Evolutionary conservation across 2,888 invertebrate genomes (phyloP).

Genomic region (Lasioglossum marginatum): DNA sequence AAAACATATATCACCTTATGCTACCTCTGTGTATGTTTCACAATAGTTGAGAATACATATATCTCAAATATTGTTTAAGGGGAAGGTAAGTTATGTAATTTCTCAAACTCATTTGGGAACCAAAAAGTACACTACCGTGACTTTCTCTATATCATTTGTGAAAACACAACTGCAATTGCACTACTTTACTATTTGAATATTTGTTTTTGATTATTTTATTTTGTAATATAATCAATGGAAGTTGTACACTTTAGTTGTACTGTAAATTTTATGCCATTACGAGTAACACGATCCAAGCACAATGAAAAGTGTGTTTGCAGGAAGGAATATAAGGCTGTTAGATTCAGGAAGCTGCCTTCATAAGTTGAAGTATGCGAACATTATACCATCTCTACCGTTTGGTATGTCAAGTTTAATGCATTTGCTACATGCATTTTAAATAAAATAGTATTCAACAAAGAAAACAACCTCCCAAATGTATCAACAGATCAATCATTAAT

Average conservation of each 20-base stretch:
- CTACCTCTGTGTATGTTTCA: constrained; percentile 76
- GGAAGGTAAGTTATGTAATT: constrained; percentile 59
- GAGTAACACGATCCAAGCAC: constrained; percentile 67
- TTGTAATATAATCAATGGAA: constrained; percentile 19
- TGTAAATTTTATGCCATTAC: constrained; percentile 36
- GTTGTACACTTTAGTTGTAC: constrained; percentile 30
- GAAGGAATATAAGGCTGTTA: constrained; percentile 84
- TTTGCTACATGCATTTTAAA: constrained; percentile 2
- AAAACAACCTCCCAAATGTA: constrained; percentile 84
- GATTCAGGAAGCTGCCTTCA: constrained; percentile 84
- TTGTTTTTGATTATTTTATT: constrained; percentile 30
- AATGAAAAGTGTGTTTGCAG: constrained; percentile 75
- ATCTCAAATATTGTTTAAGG: constrained; percentile 64
- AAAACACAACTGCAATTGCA: constrained; percentile 30
- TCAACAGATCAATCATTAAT: constrained; percentile 80
- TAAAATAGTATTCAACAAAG: constrained; percentile 65
- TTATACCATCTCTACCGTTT: not conserved
- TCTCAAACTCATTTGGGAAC: constrained; percentile 44
- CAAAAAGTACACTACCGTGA: constrained; percentile 14
- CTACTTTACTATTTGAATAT: constrained; percentile 19
- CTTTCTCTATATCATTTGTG: not conserved
- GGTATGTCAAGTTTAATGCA: not conserved
- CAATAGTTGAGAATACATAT: constrained; percentile 61
- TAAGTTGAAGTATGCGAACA: constrained; percentile 56
- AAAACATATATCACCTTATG: constrained; percentile 76